Base-by-base conservation (phyloP, 2,113 vertebrate genomes). In the Xenotilapia longispinis region DNA sequence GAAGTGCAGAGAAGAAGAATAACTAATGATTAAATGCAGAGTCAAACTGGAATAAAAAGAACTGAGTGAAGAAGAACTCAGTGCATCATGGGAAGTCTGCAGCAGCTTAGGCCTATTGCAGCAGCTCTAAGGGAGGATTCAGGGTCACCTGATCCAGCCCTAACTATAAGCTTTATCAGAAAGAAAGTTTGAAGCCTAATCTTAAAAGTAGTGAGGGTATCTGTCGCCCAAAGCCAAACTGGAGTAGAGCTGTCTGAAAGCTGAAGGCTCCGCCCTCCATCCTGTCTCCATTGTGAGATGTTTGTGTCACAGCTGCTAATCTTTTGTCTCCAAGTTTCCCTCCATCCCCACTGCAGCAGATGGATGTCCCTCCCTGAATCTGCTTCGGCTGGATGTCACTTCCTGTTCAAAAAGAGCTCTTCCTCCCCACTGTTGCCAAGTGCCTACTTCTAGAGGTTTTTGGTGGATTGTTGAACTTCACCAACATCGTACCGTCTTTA, bases 141-240 rank as follows among this genome's bases (percentile, higher is more conserved):
- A 63, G 58, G 17, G 17, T 36, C 31, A 63, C 31, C 0, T 63
- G 58, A 12, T 36, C 4, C 17, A 65, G 60, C 31, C 17, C 17
- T 0, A 63, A 63, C 58, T 36, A 36, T 12, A 36, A 65, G 60
- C 6, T 65, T 65, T 36, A 36, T 65, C 9, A 5, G 31, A 65
- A 65, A n/a, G 31, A 65, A 65, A 12, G 17, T 65, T 65, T 65
- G 1, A 36, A 63, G 28, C 9, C 28, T 63, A 19, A 63, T 36
- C 58, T 63, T 63, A 63, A 36, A n/a, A 65, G 31, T 36, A 36
- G 17, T 0, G 17, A 65, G 10, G 3, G 17, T 0, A 0, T 65
- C 17, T 36, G 60, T 36, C 31, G 1, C 60, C 9, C 9, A 36
- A 65, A 36, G 10, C 60, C 60, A 36, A 36, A 65, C 17, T 65